Conservation (phyloP, 2,888 invertebrate genomes). For the Ecliptopera silaceata region DNA sequence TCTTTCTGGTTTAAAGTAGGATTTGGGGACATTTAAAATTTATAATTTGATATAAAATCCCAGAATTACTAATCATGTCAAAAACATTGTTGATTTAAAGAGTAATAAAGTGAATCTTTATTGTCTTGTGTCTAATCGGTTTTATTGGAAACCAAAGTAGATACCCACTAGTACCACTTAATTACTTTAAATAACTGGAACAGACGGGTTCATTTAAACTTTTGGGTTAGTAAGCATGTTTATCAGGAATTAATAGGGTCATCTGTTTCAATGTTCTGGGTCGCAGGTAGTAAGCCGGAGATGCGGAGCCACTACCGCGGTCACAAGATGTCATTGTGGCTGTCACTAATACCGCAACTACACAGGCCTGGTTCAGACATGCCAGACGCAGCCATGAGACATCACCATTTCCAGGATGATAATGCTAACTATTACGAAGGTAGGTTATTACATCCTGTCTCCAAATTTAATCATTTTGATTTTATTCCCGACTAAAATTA, state of each 20-base stretch:
- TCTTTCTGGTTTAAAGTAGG: not conserved
- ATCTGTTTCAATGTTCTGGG: conserved; percentile 54
- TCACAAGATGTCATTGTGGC: conserved; percentile 96
- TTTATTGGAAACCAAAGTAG: conserved; percentile 21
- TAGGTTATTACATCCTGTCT: conserved; percentile 48
- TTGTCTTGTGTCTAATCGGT: no score
- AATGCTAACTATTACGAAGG: conserved; percentile 91
- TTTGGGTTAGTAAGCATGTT: conserved; percentile 47
- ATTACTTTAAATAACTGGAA: conserved; percentile 27
- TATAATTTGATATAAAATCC: no score
- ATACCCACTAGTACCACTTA: conserved; percentile 25
- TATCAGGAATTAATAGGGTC: conserved; percentile 44
- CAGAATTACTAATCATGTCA: no score
- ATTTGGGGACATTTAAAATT: no score
- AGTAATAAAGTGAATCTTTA: no score
- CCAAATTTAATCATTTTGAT: no score
- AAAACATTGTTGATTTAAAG: no score
- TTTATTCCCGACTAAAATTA: not conserved
- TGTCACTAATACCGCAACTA: conserved; percentile 94
- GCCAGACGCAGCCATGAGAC: conserved; percentile 92
- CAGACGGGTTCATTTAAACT: conserved; percentile 51
- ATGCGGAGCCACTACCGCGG: conserved; percentile 96
- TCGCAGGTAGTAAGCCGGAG: conserved; percentile 86
- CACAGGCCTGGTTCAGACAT: conserved; percentile 90
- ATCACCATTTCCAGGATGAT: conserved; percentile 93